Conservation (phyloP, 92 coral and sea anemone species). For the Phenganax marumi region DNA sequence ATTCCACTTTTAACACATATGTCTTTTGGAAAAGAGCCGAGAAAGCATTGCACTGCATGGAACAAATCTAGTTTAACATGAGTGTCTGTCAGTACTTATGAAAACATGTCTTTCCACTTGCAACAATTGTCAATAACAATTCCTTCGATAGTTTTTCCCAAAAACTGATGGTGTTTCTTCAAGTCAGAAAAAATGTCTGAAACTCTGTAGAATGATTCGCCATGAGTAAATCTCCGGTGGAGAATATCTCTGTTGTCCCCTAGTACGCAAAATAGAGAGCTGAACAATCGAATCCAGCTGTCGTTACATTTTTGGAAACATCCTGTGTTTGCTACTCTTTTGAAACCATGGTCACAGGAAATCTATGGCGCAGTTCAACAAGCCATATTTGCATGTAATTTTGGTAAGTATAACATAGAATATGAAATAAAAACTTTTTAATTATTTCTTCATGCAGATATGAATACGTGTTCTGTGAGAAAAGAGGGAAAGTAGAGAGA, state of each 20-base stretch:
- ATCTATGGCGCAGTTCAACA: slow-evolving; percentile 26
- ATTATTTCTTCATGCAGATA: slow-evolving; percentile 40
- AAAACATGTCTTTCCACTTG: slow-evolving; percentile 4
- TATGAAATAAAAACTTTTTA: slow-evolving; percentile 13
- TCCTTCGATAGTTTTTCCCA: not conserved
- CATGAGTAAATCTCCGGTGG: slow-evolving; percentile 24
- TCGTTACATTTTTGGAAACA: slow-evolving; percentile 1
- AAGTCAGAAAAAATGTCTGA: slow-evolving; percentile 15
- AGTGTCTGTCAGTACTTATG: slow-evolving; percentile 5
- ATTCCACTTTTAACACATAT: slow-evolving; percentile 26
- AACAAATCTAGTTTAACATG: slow-evolving; percentile 24
- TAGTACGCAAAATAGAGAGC: slow-evolving; percentile 21
- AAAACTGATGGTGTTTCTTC: not conserved
- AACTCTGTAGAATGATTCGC: slow-evolving; percentile 35
- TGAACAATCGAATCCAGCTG: slow-evolving; percentile 21
- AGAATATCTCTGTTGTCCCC: slow-evolving; percentile 7
- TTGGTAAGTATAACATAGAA: not conserved
- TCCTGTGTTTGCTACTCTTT: slow-evolving; percentile 46
- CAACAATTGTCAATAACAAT: slow-evolving; percentile 34
- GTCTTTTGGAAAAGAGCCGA: not conserved
- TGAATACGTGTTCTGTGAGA: slow-evolving; percentile 17
- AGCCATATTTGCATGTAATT: slow-evolving; percentile 9
- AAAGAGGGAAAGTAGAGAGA: slow-evolving; percentile 8
- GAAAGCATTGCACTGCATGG: slow-evolving; percentile 32
- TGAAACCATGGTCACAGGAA: slow-evolving; percentile 35